phyloP scores from a whole-genome alignment of 2,888 invertebrate species.

The Syrista parreyssii region DNA sequence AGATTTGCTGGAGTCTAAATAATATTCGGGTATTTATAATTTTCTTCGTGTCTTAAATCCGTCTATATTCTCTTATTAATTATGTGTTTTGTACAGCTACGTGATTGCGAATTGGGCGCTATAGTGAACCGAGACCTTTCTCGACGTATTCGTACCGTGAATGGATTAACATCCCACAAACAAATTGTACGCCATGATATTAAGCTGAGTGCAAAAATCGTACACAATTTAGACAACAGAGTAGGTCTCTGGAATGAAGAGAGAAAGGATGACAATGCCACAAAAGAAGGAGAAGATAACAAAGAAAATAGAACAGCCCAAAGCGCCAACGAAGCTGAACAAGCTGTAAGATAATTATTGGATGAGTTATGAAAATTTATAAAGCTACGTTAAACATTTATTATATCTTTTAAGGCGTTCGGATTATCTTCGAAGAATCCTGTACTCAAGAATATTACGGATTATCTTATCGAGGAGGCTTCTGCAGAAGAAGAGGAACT shows the following conservation, averaged over 20 bases:
- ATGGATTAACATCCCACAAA: constrained; percentile 90
- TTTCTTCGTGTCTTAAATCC: neutral
- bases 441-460: constrained; percentile 95
- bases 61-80: neutral
- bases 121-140: constrained; percentile 97
- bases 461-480: constrained; percentile 97
- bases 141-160: constrained; percentile 90
- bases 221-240: constrained; percentile 89
- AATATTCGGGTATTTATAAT: constrained; percentile 79
- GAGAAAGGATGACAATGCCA: constrained; percentile 56
- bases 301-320: constrained; percentile 46
- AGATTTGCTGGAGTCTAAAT: constrained; percentile 99
- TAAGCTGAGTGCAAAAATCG: constrained; percentile 90
- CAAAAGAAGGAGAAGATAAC: constrained; percentile 35
- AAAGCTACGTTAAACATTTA: neutral
- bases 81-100: constrained; percentile 70
- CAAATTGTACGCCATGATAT: constrained; percentile 92
- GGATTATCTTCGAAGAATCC: constrained; percentile 90
- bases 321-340: constrained; percentile 49
- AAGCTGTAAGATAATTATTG: constrained; percentile 45
- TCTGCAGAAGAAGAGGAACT: constrained; percentile 98
- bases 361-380: neutral
- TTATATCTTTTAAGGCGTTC: constrained; percentile 66
- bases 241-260: constrained; percentile 81
- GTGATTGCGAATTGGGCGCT: constrained; percentile 92